These are phyloP conservation scores for Steatocranus sp. DNA, from an alignment of 2,797 vertebrate species.

Conservation along the genomic window DNA sequence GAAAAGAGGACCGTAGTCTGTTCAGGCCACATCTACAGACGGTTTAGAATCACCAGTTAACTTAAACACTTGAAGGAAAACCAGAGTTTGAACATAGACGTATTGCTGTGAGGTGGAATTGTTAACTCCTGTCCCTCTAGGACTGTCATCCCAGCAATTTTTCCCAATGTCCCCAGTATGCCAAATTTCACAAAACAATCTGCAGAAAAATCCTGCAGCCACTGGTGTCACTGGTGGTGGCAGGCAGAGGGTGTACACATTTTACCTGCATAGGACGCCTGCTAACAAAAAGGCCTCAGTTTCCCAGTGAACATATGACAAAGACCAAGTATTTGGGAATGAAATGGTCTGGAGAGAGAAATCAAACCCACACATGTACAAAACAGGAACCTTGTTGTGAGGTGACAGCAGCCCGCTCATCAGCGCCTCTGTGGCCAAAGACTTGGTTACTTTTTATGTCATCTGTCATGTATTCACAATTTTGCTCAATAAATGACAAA, in stretches of 20 bases:
- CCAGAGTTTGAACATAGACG: not conserved
- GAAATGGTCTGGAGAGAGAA: not conserved
- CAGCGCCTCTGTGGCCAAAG: not conserved
- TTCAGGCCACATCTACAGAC: not conserved
- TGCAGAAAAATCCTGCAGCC: not conserved
- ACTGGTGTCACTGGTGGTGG: not conserved
- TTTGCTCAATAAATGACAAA: not conserved
- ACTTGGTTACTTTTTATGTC: not conserved
- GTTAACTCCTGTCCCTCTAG: not conserved
- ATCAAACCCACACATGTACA: not conserved
- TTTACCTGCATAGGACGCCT: not conserved
- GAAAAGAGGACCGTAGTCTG: not conserved
- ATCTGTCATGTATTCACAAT: not conserved
- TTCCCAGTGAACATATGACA: not conserved
- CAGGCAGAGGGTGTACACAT: not conserved
- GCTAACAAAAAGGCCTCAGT: not conserved
- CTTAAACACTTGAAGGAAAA: not conserved
- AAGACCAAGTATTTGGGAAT: not conserved
- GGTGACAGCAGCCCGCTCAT: not conserved
- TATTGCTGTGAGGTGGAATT: not conserved
- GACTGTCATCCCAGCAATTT: not conserved
- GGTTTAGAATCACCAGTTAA: not conserved
- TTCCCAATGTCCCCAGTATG: not conserved
- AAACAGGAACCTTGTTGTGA: not conserved
- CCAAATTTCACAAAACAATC: not conserved